phyloP scores from a whole-genome alignment of 2,113 vertebrate species.

The Mixornis gularis region DNA sequence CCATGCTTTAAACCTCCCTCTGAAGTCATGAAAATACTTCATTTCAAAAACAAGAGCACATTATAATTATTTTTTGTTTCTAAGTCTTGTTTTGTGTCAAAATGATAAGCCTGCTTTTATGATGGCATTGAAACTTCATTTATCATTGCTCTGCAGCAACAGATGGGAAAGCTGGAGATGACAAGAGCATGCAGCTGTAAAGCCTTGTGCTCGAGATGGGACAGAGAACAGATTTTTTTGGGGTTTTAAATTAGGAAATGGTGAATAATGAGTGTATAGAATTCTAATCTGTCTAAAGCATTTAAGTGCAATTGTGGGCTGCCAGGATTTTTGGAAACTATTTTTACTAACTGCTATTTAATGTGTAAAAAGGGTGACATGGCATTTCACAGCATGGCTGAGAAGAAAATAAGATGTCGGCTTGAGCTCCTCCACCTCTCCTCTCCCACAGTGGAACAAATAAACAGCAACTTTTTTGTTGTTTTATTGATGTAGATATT shows the following conservation, averaged over 20 bases:
- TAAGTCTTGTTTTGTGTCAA: slow-evolving; percentile 13
- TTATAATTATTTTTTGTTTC: slow-evolving; percentile 19
- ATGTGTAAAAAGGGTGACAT: neutral
- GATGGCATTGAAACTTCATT: slow-evolving; percentile 26
- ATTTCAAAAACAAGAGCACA: neutral
- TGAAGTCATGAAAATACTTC: neutral
- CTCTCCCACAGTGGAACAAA: neutral
- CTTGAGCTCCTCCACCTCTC: neutral
- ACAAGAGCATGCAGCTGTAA: neutral
- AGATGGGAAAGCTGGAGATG: slow-evolving; percentile 26
- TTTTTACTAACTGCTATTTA: neutral
- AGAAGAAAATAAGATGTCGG: neutral
- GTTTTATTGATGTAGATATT: neutral
- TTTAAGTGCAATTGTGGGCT: neutral
- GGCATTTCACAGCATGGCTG: neutral
- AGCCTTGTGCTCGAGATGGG: neutral
- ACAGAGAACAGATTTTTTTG: neutral
- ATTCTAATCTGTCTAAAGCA: neutral
- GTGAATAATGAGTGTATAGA: neutral
- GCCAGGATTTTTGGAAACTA: neutral
- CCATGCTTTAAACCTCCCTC: neutral
- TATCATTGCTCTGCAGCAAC: neutral
- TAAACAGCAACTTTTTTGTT: neutral
- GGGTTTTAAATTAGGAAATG: neutral
- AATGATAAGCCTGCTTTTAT: slow-evolving; percentile 7